Evolutionary conservation across 2,797 vertebrate genomes (phyloP).

Genomic region (Onychomys torridus): DNA sequence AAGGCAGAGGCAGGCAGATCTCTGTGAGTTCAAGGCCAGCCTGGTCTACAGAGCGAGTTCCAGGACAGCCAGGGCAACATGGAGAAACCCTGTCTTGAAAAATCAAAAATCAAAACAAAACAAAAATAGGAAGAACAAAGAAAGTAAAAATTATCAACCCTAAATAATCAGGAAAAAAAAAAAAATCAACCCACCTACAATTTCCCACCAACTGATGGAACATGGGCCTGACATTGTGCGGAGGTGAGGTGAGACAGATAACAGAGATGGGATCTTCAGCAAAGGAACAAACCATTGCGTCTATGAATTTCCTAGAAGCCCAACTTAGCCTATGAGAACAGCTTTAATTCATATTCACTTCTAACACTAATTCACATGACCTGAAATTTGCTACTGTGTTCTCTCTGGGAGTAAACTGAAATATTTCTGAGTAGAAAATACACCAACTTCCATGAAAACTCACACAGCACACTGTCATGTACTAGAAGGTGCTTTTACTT

Average conservation of each 20-base stretch:
- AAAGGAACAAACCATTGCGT: conserved; percentile 28
- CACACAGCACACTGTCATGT: background rate
- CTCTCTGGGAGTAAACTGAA: background rate
- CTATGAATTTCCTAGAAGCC: background rate
- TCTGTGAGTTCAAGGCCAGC: background rate
- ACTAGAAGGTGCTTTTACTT: background rate
- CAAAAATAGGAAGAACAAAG: background rate
- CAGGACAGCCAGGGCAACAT: background rate
- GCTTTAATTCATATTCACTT: conserved; percentile 45
- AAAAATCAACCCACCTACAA: background rate
- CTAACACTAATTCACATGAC: background rate
- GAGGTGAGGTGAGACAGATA: background rate
- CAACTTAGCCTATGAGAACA: background rate
- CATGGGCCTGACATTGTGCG: background rate
- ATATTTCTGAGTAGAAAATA: conserved; percentile 27
- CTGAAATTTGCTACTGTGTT: background rate
- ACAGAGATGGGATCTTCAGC: background rate
- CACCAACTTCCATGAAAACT: background rate
- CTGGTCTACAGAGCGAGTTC: background rate
- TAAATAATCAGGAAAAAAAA: background rate
- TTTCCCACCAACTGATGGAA: background rate
- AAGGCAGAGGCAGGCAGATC: background rate
- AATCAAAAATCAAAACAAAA: background rate
- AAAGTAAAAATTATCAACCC: background rate
- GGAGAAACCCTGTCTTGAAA: background rate